Evolutionary conservation across 2,797 vertebrate genomes (phyloP), one percentile per base, ranked within the genome.

Genomic region (Nannoperca australis): DNA sequence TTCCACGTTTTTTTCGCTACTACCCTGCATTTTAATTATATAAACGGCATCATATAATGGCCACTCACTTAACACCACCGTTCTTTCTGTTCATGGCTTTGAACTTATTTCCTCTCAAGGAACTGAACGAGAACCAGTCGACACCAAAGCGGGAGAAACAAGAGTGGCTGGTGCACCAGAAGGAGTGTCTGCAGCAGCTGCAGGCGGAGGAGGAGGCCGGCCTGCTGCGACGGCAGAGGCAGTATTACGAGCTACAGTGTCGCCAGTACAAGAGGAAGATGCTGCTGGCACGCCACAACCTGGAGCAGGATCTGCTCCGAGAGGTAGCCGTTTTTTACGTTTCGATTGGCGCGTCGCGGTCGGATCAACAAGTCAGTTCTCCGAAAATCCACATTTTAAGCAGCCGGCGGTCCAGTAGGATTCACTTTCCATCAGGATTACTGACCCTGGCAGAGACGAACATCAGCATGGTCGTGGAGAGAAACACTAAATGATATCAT

Each of bases 261-360:
- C 96, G 97, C 27, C 97, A 98, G 82, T 98, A 98, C 89, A 98
- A 98, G 89, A 96, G 97, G 88, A 97, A 97, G 92, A 97, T 97
- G 96, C 92, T 98, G 73, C 93, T 98, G 49, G 90, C 96, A 0
- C 95, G 96, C 42, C 97, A 98, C 90, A 97, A 97, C 91, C 89
- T 98, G 84, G 97, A 98, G 88, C 97, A 98, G 87, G 97, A 97
- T 84, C 93, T 97, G 85, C 94, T 97, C 66, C 88, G 96, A 89
- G 96, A 97, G 96, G 96, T 96, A 81, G 24, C 24, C 5, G 0
- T 3, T 20, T 32, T 32, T 27, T 18, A 32, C 2, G 49, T 70
- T 38, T 42, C n/a, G 13, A 42, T 0, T 3, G 7, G 9, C 2
- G 20, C 27, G 63, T 70, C 49, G 17, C 2, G 3, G 1, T 14